Evolutionary conservation across 1,140 invertebrate species (phyloP), one percentile per base, ranked within the genome.

Genomic region (Bombus sylvicola): DNA sequence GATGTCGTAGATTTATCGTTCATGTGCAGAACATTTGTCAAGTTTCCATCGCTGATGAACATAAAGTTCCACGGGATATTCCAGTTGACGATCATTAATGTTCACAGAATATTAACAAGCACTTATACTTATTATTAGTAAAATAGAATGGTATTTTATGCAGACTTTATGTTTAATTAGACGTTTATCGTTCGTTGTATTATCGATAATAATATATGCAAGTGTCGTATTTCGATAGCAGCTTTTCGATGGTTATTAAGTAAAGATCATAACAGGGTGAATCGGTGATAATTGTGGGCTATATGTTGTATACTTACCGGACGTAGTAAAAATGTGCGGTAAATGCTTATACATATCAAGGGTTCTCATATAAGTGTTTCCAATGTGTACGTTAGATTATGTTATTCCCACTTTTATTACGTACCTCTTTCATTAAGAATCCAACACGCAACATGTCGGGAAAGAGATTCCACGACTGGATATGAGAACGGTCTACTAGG

Each of bases 401-500:
- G 73, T 66, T 78, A 34, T 41, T 59, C 64, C 85, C 69, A 69
- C 13, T 66, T 89, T 69, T 72, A 69, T 88, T 79, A 69, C 9
- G 59, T 39, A 77, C 62, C 78, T 71, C 66, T 68, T n/a, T 77
- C 57, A 28, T 73, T 39, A 88, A 81, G 69, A 68, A 88, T 57
- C 87, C 76, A 64, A 66, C 75, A 81, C 66, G 80, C 82, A 59
- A 59, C 85, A 86, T 80, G 53, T 85, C 59, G 83, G 57, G 53
- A 89, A 88, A 92, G 91, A 90, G 88, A 92, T 81, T 85, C 91
- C 87, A 89, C 86, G 82, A 87, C 74, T 81, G 90, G 91, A 92
- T 92, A 89, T 91, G 82, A 86, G 89, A 91, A 83, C 83, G 59
- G 53, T 90, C 69, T 86, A 77, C 79, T 86, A 83, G 82, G 76